A percentile compares a stretch with the other conserved stretches of the same genome.
phyloP scores from a whole-genome alignment of 2,888 invertebrate genomes.

The Clostera curtula region DNA sequence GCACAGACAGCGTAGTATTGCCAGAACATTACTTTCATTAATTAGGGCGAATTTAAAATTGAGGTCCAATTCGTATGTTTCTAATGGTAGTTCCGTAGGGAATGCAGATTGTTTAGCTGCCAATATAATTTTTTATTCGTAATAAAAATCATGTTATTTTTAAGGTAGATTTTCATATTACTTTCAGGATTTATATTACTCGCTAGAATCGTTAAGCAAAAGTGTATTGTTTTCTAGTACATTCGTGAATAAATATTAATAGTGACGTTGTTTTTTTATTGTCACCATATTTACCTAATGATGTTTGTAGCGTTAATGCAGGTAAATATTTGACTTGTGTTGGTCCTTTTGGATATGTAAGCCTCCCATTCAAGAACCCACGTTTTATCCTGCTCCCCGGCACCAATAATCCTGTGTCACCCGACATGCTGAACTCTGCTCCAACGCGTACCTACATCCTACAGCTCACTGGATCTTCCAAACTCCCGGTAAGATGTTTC shows the following conservation, averaged over 20 bases:
- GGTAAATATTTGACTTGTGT: slow-evolving; percentile 36
- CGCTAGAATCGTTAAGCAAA: slow-evolving; percentile 70
- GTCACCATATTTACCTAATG: slow-evolving; percentile 13
- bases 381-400: slow-evolving; percentile 60
- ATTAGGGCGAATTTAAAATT: slow-evolving; percentile 66
- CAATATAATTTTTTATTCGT: slow-evolving; percentile 52
- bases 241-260: slow-evolving; percentile 64
- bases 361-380: slow-evolving; percentile 66
- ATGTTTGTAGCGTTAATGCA: slow-evolving; percentile 31
- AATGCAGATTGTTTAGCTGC: slow-evolving; percentile 33
- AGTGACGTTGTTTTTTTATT: slow-evolving; percentile 35
- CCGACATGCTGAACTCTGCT: slow-evolving; percentile 57
- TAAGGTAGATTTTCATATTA: slow-evolving; percentile 58
- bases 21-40: slow-evolving; percentile 43
- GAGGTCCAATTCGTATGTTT: slow-evolving; percentile 72
- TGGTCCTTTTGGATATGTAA: slow-evolving; percentile 32
- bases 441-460: slow-evolving; percentile 68
- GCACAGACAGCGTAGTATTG: slow-evolving; percentile 26
- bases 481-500: slow-evolving; percentile 70
- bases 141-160: slow-evolving; percentile 65
- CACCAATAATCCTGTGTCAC: slow-evolving; percentile 64
- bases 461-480: slow-evolving; percentile 70
- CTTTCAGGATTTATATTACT: slow-evolving; percentile 64
- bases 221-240: slow-evolving; percentile 66
- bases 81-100: slow-evolving; percentile 54